Conservation (phyloP, 2,113 vertebrate genomes). For the Oryzias javanicus region DNA sequence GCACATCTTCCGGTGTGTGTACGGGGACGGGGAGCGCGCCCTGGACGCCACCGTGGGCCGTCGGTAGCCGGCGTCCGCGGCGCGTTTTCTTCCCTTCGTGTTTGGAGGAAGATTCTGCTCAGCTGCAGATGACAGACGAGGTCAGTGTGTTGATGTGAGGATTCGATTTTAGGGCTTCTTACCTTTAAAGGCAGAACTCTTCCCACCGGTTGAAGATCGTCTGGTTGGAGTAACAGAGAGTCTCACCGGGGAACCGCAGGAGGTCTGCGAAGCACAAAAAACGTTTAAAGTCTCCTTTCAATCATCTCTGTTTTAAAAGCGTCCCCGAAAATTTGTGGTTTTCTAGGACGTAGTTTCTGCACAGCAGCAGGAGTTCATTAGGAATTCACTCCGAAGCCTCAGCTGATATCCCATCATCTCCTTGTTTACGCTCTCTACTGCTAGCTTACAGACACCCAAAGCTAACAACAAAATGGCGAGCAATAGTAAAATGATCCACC, state of each 20-base stretch:
- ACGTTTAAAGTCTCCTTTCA: background rate
- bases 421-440: too few relatives aligned
- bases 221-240: constrained; percentile 25
- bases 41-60: constrained; percentile 89
- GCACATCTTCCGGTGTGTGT: constrained; percentile 94
- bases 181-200: constrained; percentile 11
- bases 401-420: too few relatives aligned
- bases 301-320: too few relatives aligned
- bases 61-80: constrained; percentile 75
- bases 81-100: constrained; percentile 16
- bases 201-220: constrained; percentile 4
- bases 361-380: too few relatives aligned
- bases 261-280: constrained; percentile 17
- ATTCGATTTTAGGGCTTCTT: constrained; percentile 9
- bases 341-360: too few relatives aligned
- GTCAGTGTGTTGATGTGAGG: constrained; percentile 8
- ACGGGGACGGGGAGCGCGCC: constrained; percentile 87
- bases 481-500: too few relatives aligned
- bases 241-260: constrained; percentile 56
- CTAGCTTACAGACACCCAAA: too few relatives aligned
- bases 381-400: too few relatives aligned
- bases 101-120: constrained; percentile 9
- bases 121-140: background rate
- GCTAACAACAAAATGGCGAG: too few relatives aligned
- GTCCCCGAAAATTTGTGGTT: too few relatives aligned